These are phyloP conservation scores for Glandiceps talaboti DNA, from an alignment of 53 echinoderm and acorn worm species.

Conservation along the genomic window DNA sequence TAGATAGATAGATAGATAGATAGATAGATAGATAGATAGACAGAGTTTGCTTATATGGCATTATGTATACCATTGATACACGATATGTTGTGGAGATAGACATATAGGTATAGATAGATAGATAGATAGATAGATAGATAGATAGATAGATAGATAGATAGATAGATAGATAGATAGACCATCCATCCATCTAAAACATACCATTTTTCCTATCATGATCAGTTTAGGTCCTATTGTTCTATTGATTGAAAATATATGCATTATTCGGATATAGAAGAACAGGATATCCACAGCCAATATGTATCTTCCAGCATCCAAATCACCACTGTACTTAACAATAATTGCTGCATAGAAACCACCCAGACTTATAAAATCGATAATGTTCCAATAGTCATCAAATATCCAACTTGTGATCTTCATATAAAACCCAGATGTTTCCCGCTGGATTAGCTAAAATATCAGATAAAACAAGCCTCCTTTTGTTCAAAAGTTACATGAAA, in stretches of 20 bases:
- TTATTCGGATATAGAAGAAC: slow-evolving; percentile 52
- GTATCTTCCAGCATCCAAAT: slow-evolving; percentile 31
- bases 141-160: too few relatives aligned
- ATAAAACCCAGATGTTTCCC: neutral
- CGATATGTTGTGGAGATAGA: too few relatives aligned
- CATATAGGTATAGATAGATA: too few relatives aligned
- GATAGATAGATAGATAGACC: too few relatives aligned
- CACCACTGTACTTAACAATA: slow-evolving; percentile 11
- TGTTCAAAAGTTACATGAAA: neutral
- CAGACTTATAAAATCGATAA: slow-evolving; percentile 34
- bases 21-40: too few relatives aligned
- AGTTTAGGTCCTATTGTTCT: slow-evolving; percentile 77
- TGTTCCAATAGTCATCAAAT: slow-evolving; percentile 43
- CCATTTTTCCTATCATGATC: slow-evolving; percentile 91
- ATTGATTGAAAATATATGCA: slow-evolving; percentile 82
- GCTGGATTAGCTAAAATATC: neutral
- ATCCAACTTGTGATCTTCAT: slow-evolving; percentile 29
- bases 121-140: too few relatives aligned
- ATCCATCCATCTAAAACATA: too few relatives aligned
- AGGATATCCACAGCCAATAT: slow-evolving; percentile 55
- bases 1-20: too few relatives aligned
- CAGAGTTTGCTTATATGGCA: too few relatives aligned
- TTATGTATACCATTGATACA: too few relatives aligned
- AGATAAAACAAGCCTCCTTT: neutral
- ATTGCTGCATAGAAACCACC: slow-evolving; percentile 39